Conservation (phyloP, 2,888 invertebrate species). For the Polydrusus cervinus region DNA sequence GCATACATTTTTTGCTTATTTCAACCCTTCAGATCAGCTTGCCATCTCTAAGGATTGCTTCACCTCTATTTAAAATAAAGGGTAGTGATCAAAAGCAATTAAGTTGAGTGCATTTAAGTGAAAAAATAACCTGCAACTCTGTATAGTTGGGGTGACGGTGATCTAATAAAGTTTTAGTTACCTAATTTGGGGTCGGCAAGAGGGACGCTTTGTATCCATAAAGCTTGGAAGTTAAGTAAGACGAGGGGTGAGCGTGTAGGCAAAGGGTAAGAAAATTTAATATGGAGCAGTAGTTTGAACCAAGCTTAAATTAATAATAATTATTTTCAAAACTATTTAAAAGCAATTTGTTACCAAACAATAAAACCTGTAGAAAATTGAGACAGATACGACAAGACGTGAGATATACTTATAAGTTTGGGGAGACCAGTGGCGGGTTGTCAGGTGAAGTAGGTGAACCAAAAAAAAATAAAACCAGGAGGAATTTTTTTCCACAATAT, state of each 20-base stretch:
- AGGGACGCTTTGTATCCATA: conserved; percentile 14
- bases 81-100: conserved; percentile 39
- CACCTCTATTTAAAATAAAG: conserved; percentile 22
- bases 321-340: too few relatives aligned
- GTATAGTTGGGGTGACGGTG: conserved; percentile 8
- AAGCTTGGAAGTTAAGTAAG: conserved; percentile 26
- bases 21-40: too few relatives aligned
- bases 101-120: conserved; percentile 38
- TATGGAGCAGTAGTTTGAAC: conserved; percentile 1
- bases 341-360: too few relatives aligned
- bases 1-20: too few relatives aligned
- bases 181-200: conserved; percentile 17
- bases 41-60: not conserved
- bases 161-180: conserved; percentile 32
- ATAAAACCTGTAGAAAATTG: too few relatives aligned
- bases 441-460: too few relatives aligned
- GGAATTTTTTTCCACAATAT: too few relatives aligned
- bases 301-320: not conserved
- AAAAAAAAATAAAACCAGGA: too few relatives aligned
- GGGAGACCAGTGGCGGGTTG: too few relatives aligned
- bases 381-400: too few relatives aligned
- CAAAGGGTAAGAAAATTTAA: not conserved
- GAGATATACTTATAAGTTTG: too few relatives aligned
- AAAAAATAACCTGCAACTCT: conserved; percentile 20
- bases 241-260: conserved; percentile 5